phyloP scores from a whole-genome alignment of 2,113 vertebrate species.

The Cariama cristata region DNA sequence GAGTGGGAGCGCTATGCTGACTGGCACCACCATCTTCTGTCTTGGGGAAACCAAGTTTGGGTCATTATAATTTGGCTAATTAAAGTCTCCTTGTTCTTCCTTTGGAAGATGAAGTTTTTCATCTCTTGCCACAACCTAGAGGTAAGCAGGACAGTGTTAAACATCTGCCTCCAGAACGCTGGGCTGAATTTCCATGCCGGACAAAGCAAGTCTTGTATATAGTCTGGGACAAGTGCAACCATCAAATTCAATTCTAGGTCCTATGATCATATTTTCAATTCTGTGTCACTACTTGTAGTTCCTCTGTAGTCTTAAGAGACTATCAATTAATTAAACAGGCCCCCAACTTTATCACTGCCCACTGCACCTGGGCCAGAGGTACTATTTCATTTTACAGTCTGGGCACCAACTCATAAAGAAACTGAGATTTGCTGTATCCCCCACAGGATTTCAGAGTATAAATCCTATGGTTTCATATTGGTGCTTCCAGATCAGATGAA shows the following conservation, averaged over 20 bases:
- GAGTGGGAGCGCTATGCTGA: accelerated
- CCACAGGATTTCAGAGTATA: not conserved
- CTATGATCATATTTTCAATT: not conserved
- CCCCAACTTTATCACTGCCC: not conserved
- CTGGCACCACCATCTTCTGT: not conserved
- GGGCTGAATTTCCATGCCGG: not conserved
- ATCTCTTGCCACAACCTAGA: not conserved
- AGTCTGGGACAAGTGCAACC: not conserved
- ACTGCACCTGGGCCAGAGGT: not conserved
- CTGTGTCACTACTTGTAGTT: not conserved
- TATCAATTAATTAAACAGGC: not conserved
- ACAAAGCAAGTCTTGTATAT: not conserved
- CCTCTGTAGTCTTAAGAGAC: not conserved
- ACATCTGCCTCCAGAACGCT: not conserved
- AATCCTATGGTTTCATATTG: not conserved
- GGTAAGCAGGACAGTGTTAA: not conserved
- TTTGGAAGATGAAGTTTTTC: not conserved
- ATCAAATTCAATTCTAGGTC: not conserved
- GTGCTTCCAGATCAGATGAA: not conserved
- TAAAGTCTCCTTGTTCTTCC: not conserved
- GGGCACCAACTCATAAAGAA: not conserved
- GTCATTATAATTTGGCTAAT: not conserved
- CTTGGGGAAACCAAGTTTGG: not conserved
- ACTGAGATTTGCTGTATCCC: not conserved
- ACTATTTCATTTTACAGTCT: not conserved